Percentiles rank a stretch among this genome's conserved stretches.
These are phyloP conservation scores for Synergus laeviventris DNA, from an alignment of 2,888 invertebrate genomes.

Conservation along the genomic window DNA sequence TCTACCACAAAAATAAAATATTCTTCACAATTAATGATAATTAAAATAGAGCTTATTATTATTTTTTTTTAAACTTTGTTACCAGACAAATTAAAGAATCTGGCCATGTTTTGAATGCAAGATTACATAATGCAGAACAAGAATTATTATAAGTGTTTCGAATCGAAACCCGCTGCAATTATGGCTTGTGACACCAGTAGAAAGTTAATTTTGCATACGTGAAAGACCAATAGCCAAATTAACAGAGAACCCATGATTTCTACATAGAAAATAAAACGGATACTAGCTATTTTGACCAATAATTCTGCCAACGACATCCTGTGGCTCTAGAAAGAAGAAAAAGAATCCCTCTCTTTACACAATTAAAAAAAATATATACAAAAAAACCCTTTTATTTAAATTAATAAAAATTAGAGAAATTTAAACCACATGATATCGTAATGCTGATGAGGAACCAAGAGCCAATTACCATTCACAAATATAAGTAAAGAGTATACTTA, in stretches of 20 bases:
- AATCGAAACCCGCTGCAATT: conserved; percentile 43
- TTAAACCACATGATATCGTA: conserved; percentile 38
- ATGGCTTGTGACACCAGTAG: conserved; percentile 56
- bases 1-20: background rate
- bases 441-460: conserved; percentile 14
- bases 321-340: conserved; percentile 42
- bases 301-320: conserved; percentile 46
- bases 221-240: conserved; percentile 65
- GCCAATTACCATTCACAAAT: background rate
- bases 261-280: conserved; percentile 65
- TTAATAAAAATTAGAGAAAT: conserved; percentile 22
- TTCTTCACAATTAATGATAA: too few species aligned
- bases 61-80: background rate
- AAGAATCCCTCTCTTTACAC: conserved; percentile 11
- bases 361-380: background rate
- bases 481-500: background rate
- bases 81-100: background rate
- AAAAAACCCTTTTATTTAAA: conserved; percentile 15
- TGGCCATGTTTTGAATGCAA: conserved; percentile 60
- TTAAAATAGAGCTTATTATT: too few species aligned
- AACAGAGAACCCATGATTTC: conserved; percentile 65
- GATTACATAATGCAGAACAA: conserved; percentile 10
- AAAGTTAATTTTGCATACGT: conserved; percentile 64
- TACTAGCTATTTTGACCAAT: conserved; percentile 58
- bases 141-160: conserved; percentile 53